A percentile compares a stretch with the other conserved stretches of the same genome.
phyloP scores from a whole-genome alignment of 2,797 vertebrate species.

The Syngnathus rostellatus region DNA sequence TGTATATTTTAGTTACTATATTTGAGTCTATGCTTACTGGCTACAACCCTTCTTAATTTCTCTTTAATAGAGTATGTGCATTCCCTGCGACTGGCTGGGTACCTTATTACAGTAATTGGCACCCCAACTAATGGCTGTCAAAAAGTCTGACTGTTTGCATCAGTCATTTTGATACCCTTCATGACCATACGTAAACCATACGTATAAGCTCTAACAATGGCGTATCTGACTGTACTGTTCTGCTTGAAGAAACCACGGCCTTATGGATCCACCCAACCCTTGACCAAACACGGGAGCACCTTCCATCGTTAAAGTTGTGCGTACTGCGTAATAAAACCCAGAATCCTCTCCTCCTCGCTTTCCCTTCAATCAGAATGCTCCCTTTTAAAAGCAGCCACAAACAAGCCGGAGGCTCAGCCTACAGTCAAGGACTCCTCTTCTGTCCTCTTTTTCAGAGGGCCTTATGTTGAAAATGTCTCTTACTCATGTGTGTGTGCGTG shows the following conservation, averaged over 20 bases:
- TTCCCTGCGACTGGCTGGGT: no score
- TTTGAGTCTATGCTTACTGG: no score
- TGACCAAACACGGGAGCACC: slow-evolving; percentile 8
- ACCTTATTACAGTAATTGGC: no score
- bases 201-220: no score
- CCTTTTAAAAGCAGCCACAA: slow-evolving; percentile 45
- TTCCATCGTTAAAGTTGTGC: slow-evolving; percentile 36
- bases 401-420: slow-evolving; percentile 49
- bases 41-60: no score
- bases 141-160: no score
- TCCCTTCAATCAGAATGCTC: slow-evolving; percentile 18
- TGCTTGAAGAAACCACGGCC: background rate
- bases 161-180: background rate
- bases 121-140: no score
- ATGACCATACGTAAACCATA: background rate
- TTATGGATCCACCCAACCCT: background rate
- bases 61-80: no score
- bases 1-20: no score
- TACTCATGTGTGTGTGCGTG: slow-evolving; percentile 1
- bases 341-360: slow-evolving; percentile 17
- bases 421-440: slow-evolving; percentile 59
- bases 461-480: slow-evolving; percentile 37
- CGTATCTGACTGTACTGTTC: background rate
- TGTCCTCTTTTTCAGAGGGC: slow-evolving; percentile 43
- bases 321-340: slow-evolving; percentile 29